Conservation (phyloP, 2,797 vertebrate genomes). For the Diplodus sargus region DNA sequence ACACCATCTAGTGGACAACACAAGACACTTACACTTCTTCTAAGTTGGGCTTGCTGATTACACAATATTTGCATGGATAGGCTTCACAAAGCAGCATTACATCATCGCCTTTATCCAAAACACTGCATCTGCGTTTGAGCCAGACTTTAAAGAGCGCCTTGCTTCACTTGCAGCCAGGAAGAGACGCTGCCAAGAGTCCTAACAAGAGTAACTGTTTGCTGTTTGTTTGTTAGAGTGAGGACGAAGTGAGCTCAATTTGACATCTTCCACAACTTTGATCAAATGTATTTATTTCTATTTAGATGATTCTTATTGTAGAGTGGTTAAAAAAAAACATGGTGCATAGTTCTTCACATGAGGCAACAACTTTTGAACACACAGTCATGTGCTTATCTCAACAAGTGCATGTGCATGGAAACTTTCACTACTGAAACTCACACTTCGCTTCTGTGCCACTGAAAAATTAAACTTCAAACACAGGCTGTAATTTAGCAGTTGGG, state of each 20-base stretch:
- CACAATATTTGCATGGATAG: conserved; percentile 43
- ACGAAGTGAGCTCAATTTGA: background rate
- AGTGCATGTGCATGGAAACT: conserved; percentile 34
- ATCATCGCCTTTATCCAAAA: conserved; percentile 46
- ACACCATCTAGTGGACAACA: conserved; percentile 75
- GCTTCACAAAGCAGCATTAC: conserved; percentile 41
- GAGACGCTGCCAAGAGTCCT: conserved; percentile 21
- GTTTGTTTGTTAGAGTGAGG: background rate
- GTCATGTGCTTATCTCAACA: background rate
- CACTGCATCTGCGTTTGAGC: conserved; percentile 2
- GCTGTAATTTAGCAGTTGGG: conserved; percentile 59
- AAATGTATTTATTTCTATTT: background rate
- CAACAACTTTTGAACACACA: conserved; percentile 4
- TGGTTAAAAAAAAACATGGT: too few relatives aligned
- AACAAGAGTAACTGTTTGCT: conserved; percentile 4
- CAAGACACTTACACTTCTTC: background rate
- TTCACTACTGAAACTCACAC: conserved; percentile 32
- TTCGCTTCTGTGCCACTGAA: conserved; percentile 43
- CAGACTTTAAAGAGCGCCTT: background rate
- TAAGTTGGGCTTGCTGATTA: background rate
- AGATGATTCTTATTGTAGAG: background rate
- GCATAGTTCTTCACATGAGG: background rate
- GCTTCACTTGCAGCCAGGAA: conserved; percentile 6
- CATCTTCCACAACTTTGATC: background rate
- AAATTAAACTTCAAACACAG: conserved; percentile 61